These are phyloP conservation scores for Pollenia labialis DNA, from an alignment of 2,888 invertebrate genomes.

Conservation along the genomic window DNA sequence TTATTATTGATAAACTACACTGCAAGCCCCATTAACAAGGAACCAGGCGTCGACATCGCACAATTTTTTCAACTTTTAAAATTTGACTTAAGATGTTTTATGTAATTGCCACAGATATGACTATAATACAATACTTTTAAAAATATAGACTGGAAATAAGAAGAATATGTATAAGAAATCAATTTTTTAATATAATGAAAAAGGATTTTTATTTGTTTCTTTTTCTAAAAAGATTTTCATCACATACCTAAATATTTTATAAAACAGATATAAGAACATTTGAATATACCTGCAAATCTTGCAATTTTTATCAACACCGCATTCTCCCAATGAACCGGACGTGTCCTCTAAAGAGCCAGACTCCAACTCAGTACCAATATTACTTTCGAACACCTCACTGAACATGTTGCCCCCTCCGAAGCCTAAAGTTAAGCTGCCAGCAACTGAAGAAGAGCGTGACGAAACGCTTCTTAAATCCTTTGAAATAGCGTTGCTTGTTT, in stretches of 20 bases:
- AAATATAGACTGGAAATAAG: too few species aligned
- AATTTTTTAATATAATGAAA: too few species aligned
- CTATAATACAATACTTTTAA: too few species aligned
- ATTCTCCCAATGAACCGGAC: slow-evolving; percentile 81
- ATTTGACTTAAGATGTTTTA: too few species aligned
- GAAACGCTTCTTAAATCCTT: slow-evolving; percentile 76
- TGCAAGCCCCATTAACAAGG: too few species aligned
- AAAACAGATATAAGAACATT: neutral
- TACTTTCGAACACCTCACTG: slow-evolving; percentile 79
- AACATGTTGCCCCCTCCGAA: slow-evolving; percentile 74
- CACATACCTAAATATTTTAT: neutral
- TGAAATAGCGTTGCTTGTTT: slow-evolving; percentile 43
- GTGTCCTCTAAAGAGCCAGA: slow-evolving; percentile 83
- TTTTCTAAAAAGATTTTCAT: too few species aligned
- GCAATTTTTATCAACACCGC: slow-evolving; percentile 86
- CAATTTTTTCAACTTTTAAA: too few species aligned
- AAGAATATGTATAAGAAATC: too few species aligned
- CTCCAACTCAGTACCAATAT: slow-evolving; percentile 80
- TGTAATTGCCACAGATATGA: too few species aligned
- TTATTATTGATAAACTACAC: too few species aligned
- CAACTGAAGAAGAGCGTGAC: slow-evolving; percentile 74
- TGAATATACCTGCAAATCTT: slow-evolving; percentile 87
- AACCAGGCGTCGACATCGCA: too few species aligned
- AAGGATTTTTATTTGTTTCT: too few species aligned
- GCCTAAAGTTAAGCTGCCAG: slow-evolving; percentile 67